Percentiles rank a stretch among this genome's conserved stretches.
Evolutionary conservation across 2,113 vertebrate genomes (phyloP).

Genomic region (Scomber colias): DNA sequence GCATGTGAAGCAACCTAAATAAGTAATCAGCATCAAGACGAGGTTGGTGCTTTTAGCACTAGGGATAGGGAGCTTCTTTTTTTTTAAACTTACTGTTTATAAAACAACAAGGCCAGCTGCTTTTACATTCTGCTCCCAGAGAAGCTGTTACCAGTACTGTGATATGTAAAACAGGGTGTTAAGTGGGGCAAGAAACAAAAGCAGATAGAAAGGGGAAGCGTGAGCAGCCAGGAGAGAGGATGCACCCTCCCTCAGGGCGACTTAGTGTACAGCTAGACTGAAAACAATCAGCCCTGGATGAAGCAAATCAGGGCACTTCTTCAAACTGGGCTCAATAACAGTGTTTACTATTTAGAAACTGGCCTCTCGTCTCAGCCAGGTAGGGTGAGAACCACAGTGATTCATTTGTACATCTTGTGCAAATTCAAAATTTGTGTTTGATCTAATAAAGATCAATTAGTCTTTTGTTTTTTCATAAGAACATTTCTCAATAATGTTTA

Average conservation of each 20-base stretch:
- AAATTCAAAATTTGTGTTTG: not conserved
- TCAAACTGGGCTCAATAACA: constrained; percentile 35
- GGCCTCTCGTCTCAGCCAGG: not conserved
- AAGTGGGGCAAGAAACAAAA: constrained; percentile 76
- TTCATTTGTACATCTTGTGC: not conserved
- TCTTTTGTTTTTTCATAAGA: too few relatives aligned
- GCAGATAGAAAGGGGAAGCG: constrained; percentile 44
- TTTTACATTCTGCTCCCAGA: constrained; percentile 59
- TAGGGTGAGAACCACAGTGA: not conserved
- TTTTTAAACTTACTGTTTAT: constrained; percentile 54
- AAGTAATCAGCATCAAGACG: constrained; percentile 25
- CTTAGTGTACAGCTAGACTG: constrained; percentile 48
- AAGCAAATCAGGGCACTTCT: constrained; percentile 54
- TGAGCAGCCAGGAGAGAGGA: constrained; percentile 54
- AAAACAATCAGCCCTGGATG: constrained; percentile 48
- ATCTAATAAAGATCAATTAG: not conserved
- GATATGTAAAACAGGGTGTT: constrained; percentile 79
- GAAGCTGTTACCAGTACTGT: constrained; percentile 61
- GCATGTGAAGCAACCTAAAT: constrained; percentile 27
- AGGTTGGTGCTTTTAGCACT: not conserved
- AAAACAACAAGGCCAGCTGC: constrained; percentile 66
- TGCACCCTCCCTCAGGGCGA: constrained; percentile 67
- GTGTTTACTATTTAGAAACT: constrained; percentile 21
- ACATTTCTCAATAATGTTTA: not conserved
- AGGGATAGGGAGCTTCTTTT: constrained; percentile 2